Evolutionary conservation across 2,113 vertebrate species (phyloP).

Genomic region (Gadus chalcogrammus): DNA sequence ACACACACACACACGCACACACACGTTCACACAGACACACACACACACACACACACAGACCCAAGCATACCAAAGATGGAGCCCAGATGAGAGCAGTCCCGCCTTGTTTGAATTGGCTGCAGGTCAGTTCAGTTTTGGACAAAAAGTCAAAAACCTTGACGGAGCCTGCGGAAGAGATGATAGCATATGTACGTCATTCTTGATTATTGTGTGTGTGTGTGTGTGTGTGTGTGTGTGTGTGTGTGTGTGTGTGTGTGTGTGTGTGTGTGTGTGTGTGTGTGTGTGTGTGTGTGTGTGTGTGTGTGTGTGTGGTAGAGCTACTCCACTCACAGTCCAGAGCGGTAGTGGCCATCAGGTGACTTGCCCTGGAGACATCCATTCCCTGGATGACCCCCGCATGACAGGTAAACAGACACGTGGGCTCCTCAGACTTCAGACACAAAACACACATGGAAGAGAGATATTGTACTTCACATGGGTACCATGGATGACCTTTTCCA

Average conservation of each 20-base stretch:
- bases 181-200: background rate
- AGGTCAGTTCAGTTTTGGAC: slow-evolving; percentile 71
- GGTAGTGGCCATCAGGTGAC: slow-evolving; percentile 86
- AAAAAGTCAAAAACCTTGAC: slow-evolving; percentile 88
- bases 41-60: background rate
- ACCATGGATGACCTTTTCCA: no score
- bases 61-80: slow-evolving; percentile 75
- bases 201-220: background rate
- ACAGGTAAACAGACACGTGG: slow-evolving; percentile 83
- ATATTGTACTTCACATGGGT: no score
- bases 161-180: slow-evolving; percentile 68
- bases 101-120: slow-evolving; percentile 81
- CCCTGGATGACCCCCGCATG: slow-evolving; percentile 81
- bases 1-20: background rate
- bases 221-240: background rate
- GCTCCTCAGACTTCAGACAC: slow-evolving; percentile 78
- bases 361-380: slow-evolving; percentile 79
- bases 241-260: slow-evolving; percentile 11
- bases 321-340: slow-evolving; percentile 79
- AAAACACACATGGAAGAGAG: slow-evolving; percentile 9
- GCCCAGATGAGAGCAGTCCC: slow-evolving; percentile 87
- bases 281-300: slow-evolving; percentile 15
- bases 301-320: background rate
- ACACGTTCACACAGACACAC: background rate
- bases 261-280: slow-evolving; percentile 3